Evolutionary conservation across 53 echinoderm and acorn worm genomes (phyloP).

Genomic region (Echinometra lucunter): DNA sequence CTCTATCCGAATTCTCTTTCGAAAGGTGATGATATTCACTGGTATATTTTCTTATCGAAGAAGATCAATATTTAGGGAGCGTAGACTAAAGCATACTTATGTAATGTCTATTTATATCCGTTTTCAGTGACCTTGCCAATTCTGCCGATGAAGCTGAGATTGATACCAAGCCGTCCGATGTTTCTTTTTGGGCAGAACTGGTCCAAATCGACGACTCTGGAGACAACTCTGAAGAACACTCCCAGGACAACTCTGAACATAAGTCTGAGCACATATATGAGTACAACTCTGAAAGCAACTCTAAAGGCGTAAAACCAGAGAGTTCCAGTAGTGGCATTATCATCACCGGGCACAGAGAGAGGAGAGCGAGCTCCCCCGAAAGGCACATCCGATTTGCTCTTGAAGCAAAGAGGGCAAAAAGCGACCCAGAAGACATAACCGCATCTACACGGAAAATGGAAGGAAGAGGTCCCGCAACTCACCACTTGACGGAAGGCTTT

Average conservation of each 20-base stretch:
- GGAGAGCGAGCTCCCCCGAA: constrained; percentile 29
- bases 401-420: neutral
- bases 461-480: neutral
- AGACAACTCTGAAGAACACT: constrained; percentile 29
- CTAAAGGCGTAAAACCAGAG: neutral
- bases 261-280: constrained; percentile 19
- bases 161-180: neutral
- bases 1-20: too few relatives aligned
- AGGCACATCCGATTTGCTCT: constrained; percentile 48
- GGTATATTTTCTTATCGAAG: too few relatives aligned
- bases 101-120: too few relatives aligned
- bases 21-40: too few relatives aligned
- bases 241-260: constrained; percentile 42
- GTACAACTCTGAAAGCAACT: constrained; percentile 19
- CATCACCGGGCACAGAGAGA: constrained; percentile 2
- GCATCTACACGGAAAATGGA: neutral
- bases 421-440: neutral
- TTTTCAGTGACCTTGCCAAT: neutral
- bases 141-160: neutral
- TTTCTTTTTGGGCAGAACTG: neutral
- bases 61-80: too few relatives aligned
- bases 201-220: constrained; percentile 36
- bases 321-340: constrained; percentile 5
- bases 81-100: too few relatives aligned
- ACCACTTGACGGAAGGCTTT: neutral